Base-by-base conservation (phyloP, 2,888 invertebrate species). In the Venusia cambrica region DNA sequence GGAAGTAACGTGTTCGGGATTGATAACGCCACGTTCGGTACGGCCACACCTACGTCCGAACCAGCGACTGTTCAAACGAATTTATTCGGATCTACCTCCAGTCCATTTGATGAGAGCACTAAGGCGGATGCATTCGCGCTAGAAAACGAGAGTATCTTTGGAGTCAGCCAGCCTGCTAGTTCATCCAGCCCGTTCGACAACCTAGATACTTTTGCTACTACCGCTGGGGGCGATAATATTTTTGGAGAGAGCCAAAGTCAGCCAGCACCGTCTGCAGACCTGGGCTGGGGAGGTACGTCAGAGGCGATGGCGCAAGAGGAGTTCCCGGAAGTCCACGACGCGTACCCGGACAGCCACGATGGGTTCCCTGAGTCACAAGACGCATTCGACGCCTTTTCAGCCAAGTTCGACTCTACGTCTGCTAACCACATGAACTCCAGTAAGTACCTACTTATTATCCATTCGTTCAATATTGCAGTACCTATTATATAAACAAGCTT, bases 331-430 rank as follows among this genome's bases (percentile, higher is more conserved):
- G 66, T 75, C 0, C 70, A 80, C 33, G 84, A 89, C 20, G 88
- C 88, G 0, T 97, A 97, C 53, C 25, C 34, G 13, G 38, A 34
- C 8, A 6, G 20, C 25, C 39, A 39, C n/a, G 34, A 34, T 21
- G 14, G 24, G 11, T 40, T 40, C 10, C 65, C 76, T 1, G 66
- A 71, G 28, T 69, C 79, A 1, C 73, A 80, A 37, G 85, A 89
- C 18, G 89, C 88, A 0, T 97, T 97, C 53, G 97, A 97, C 70
- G 96, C 95, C 0, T 97, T 97, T 57, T 92, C 96, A 2, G 94
- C 95, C 1, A 96, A 96, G 70, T 97, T 97, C 59, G 96, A 96
- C 51, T 92, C 90, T 16, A 92, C 92, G 2, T 80, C 85, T 21
- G 69, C 68, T 7, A 79, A 74, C 42, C 75, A 73, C 17, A 54